These are phyloP conservation scores for Hydrotaea cyrtoneurina DNA, from an alignment of 2,888 invertebrate species.

Conservation along the genomic window DNA sequence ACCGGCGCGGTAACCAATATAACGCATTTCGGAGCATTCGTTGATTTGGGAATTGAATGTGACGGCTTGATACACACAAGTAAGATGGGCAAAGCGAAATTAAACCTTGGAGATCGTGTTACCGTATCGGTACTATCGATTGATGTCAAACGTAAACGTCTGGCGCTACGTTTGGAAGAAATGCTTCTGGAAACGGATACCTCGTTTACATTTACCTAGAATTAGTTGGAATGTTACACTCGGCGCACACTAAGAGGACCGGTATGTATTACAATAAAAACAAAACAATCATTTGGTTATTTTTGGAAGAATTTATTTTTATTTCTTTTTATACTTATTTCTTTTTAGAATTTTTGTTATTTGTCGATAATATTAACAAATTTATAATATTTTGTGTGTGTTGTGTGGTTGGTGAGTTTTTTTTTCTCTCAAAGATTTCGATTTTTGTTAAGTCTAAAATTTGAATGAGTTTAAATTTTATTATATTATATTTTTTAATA, in stretches of 20 bases:
- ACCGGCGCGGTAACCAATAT: conserved; percentile 92
- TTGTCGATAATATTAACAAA: conserved; percentile 64
- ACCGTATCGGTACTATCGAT: conserved; percentile 85
- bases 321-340: conserved; percentile 16
- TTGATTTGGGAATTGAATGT: conserved; percentile 90
- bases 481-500: not conserved
- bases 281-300: not conserved
- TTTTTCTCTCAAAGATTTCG: not conserved
- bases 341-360: conserved; percentile 38
- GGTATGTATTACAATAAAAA: too few species aligned
- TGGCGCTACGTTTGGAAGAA: conserved; percentile 82
- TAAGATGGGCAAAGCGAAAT: conserved; percentile 82
- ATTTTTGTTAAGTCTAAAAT: conserved; percentile 16
- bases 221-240: conserved; percentile 41
- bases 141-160: conserved; percentile 83
- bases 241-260: conserved; percentile 51
- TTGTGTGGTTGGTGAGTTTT: conserved; percentile 8
- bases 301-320: conserved; percentile 38
- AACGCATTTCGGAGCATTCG: conserved; percentile 95
- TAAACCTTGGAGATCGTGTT: conserved; percentile 86
- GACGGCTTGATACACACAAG: conserved; percentile 87
- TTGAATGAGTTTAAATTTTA: conserved; percentile 3
- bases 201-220: conserved; percentile 72
- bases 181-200: conserved; percentile 75
- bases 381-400: conserved; percentile 40